phyloP scores from a whole-genome alignment of 1,140 invertebrate genomes.

The Caenorhabditis latens region DNA sequence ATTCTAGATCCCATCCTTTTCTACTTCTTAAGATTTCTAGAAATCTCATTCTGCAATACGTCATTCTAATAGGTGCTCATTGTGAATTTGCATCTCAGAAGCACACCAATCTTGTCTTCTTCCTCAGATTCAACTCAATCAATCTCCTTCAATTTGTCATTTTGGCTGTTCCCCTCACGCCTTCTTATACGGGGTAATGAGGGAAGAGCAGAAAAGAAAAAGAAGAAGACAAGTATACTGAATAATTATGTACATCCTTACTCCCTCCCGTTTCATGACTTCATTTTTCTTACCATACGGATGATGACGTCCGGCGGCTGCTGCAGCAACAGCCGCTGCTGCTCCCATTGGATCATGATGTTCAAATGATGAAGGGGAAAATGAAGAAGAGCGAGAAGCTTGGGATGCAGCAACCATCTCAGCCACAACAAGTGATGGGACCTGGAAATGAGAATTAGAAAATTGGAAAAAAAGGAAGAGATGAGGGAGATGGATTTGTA shows the following conservation, averaged over 20 bases:
- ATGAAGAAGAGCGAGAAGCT: constrained; percentile 13
- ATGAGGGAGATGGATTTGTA: neutral
- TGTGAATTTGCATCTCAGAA: neutral
- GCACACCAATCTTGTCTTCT: neutral
- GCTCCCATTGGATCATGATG: constrained; percentile 41
- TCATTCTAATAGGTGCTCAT: constrained; percentile 42
- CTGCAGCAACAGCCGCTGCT: neutral
- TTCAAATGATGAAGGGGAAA: constrained; percentile 13
- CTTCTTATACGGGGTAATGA: constrained; percentile 1
- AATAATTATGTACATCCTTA: constrained; percentile 12
- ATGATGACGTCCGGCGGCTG: constrained; percentile 49
- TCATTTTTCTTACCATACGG: constrained; percentile 55
- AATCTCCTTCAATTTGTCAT: constrained; percentile 54
- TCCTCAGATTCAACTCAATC: constrained; percentile 21
- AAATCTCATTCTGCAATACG: neutral
- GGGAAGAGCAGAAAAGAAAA: neutral
- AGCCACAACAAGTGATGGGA: constrained; percentile 34
- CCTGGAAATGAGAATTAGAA: constrained; percentile 47
- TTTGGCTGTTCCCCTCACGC: constrained; percentile 33
- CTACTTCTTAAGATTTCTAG: no score
- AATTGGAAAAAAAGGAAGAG: neutral
- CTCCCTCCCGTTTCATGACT: neutral
- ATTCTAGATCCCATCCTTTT: no score
- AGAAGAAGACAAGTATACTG: constrained; percentile 9
- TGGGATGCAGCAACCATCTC: constrained; percentile 43